Percentiles rank a stretch among this genome's conserved stretches.
Conservation (phyloP, 2,888 invertebrate species). For the Cordylochernes scorpioides region DNA sequence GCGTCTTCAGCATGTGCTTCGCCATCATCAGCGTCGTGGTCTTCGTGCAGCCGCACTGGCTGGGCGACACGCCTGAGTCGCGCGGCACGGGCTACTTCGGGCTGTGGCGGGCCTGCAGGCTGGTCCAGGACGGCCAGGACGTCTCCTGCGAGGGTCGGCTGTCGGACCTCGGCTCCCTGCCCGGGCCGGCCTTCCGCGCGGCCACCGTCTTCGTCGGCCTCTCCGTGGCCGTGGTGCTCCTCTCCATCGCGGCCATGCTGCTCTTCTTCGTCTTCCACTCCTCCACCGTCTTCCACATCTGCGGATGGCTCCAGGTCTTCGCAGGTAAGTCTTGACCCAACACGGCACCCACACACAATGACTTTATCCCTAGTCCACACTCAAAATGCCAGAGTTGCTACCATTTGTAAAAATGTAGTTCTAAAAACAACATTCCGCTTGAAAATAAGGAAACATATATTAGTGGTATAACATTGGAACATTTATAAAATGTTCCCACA, state of each 20-base stretch:
- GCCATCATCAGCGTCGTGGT: conserved; percentile 81
- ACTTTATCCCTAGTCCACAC: no score
- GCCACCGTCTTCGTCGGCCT: conserved; percentile 67
- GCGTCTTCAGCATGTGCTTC: conserved; percentile 85
- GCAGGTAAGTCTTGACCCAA: conserved; percentile 81
- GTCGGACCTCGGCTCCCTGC: conserved; percentile 51
- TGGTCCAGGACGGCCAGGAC: conserved; percentile 40
- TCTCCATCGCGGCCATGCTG: conserved; percentile 60
- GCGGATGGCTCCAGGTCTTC: conserved; percentile 81
- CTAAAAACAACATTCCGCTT: no score
- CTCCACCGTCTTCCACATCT: conserved; percentile 66
- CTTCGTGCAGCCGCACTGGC: conserved; percentile 74
- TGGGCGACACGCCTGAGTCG: conserved; percentile 45
- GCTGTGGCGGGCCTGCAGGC: conserved; percentile 59
- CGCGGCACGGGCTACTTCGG: conserved; percentile 75
- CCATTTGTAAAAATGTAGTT: no score
- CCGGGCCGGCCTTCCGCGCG: conserved; percentile 51
- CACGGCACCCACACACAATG: no score
- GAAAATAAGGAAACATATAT: no score
- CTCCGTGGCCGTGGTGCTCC: conserved; percentile 51
- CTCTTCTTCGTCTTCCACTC: conserved; percentile 78
- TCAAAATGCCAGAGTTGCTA: no score
- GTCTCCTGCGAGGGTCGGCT: conserved; percentile 51
- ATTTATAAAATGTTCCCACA: no score
- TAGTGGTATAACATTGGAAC: no score